phyloP scores from a whole-genome alignment of 2,113 vertebrate species.

The Pteropus alecto region DNA sequence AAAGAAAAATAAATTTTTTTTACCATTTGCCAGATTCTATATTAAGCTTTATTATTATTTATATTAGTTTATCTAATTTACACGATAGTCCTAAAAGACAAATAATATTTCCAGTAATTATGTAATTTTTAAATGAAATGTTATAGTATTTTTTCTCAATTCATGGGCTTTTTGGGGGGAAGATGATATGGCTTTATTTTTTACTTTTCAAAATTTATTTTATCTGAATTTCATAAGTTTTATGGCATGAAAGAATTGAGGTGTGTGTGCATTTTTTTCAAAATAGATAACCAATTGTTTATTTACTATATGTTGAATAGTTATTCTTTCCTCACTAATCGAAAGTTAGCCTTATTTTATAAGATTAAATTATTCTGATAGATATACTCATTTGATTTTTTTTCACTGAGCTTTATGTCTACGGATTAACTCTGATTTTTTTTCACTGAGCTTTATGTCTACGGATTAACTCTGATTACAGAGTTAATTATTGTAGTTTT shows the following conservation, averaged over 20 bases:
- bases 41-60: not conserved
- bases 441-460: not conserved
- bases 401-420: not conserved
- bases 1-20: not conserved
- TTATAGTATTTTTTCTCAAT: not conserved
- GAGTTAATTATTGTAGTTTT: not conserved
- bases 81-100: not conserved
- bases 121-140: not conserved
- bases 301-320: not conserved
- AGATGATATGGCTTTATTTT: not conserved
- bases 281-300: not conserved
- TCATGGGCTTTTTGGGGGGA: not conserved
- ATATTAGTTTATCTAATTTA: not conserved
- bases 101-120: not conserved
- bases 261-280: not conserved
- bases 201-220: not conserved
- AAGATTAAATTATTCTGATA: not conserved
- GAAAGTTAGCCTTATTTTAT: not conserved
- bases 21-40: not conserved
- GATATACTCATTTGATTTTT: not conserved
- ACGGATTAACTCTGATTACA: no score
- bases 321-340: not conserved
- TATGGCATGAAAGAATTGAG: not conserved
- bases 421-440: not conserved
- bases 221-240: not conserved